Evolutionary conservation across 2,888 invertebrate species (phyloP).

Genomic region (Pheosia gnoma): DNA sequence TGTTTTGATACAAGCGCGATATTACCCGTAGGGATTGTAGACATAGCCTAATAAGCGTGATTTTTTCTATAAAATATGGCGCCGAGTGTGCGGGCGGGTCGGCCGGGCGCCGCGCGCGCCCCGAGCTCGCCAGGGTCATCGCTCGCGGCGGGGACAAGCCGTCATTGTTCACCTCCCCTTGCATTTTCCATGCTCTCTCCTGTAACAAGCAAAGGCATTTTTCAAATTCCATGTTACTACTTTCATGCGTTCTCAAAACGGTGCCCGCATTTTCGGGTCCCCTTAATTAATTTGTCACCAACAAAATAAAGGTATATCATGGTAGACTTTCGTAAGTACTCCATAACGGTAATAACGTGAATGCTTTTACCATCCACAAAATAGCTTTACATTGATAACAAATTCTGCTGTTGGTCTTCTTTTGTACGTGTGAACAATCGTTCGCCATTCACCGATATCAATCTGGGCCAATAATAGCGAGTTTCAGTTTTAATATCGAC

Average conservation of each 20-base stretch:
- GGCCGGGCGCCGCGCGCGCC: slow-evolving; percentile 54
- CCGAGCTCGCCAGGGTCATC: slow-evolving; percentile 72
- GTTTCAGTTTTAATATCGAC: slow-evolving; percentile 53
- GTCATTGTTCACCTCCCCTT: slow-evolving; percentile 74
- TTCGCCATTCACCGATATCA: slow-evolving; percentile 41
- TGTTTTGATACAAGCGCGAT: slow-evolving; percentile 61
- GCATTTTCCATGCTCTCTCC: slow-evolving; percentile 80
- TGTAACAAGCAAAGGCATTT: slow-evolving; percentile 62
- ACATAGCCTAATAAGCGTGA: slow-evolving; percentile 81
- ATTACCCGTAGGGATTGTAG: slow-evolving; percentile 71
- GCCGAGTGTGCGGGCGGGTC: slow-evolving; percentile 55
- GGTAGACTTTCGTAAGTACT: neutral
- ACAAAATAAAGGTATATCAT: neutral
- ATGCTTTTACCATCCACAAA: neutral
- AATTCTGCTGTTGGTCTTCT: slow-evolving; percentile 34
- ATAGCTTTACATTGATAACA: neutral
- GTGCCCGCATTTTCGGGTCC: neutral
- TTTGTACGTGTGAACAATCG: slow-evolving; percentile 46
- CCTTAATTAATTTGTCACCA: neutral
- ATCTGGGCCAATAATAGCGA: slow-evolving; percentile 43
- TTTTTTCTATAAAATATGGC: slow-evolving; percentile 65
- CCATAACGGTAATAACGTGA: neutral
- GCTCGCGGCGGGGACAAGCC: slow-evolving; percentile 79
- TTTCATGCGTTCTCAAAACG: neutral
- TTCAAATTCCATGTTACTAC: neutral